phyloP scores from a whole-genome alignment of 2,797 vertebrate genomes.

The Scolopax bukidnonensis region DNA sequence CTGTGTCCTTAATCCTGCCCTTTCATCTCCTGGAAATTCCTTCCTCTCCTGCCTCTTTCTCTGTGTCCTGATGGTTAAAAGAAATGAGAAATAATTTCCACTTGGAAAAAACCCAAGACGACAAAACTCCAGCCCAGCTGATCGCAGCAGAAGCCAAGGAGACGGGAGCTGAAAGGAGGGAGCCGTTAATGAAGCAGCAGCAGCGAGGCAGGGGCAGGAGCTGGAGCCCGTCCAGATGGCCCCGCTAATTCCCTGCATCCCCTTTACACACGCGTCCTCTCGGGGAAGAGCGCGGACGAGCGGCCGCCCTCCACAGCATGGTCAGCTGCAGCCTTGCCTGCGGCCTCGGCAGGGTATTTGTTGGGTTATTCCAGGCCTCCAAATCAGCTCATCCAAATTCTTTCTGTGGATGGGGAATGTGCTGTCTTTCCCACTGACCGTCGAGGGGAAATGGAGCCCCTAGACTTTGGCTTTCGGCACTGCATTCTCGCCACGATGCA shows the following conservation, averaged over 20 bases:
- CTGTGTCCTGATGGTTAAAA: constrained; percentile 35
- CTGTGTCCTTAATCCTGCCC: constrained; percentile 42
- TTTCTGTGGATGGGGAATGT: neutral
- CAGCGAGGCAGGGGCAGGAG: constrained; percentile 28
- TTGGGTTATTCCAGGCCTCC: neutral
- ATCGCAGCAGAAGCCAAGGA: constrained; percentile 22
- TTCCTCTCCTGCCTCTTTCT: constrained; percentile 31
- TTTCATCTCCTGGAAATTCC: constrained; percentile 60
- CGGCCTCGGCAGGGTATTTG: neutral
- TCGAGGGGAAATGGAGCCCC: neutral
- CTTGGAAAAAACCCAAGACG: constrained; percentile 47
- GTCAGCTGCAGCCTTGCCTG: neutral
- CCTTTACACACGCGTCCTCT: neutral
- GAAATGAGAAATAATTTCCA: constrained; percentile 64
- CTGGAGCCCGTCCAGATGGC: constrained; percentile 48
- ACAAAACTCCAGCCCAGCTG: constrained; percentile 48
- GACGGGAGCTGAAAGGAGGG: constrained; percentile 5
- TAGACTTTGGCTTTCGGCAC: neutral
- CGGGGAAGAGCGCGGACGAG: neutral
- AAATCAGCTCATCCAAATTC: neutral
- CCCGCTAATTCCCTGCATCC: neutral
- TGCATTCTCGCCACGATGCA: neutral
- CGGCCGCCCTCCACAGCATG: rapidly evolving
- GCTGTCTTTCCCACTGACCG: neutral
- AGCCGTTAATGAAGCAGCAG: constrained; percentile 51